phyloP scores from a whole-genome alignment of 2,888 invertebrate genomes.

The Caenorhabditis drosophilae region DNA sequence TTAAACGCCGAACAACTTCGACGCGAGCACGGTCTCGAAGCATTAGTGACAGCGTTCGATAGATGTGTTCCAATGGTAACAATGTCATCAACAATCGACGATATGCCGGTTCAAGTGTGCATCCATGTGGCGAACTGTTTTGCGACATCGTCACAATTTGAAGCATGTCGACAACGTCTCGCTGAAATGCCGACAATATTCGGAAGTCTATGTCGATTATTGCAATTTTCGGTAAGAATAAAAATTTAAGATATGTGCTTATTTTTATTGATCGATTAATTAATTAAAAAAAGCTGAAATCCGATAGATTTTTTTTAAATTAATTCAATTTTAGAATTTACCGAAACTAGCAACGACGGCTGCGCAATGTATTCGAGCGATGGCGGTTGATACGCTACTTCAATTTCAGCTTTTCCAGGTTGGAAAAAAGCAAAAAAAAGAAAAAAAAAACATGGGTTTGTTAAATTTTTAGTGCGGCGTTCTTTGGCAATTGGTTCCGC shows the following conservation, averaged over 20 bases:
- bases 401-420: conserved; percentile 82
- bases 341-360: conserved; percentile 84
- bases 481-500: conserved; percentile 87
- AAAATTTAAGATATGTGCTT: conserved; percentile 10
- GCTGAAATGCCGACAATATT: conserved; percentile 86
- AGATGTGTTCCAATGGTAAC: conserved; percentile 90
- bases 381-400: conserved; percentile 84
- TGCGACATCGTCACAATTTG: conserved; percentile 92
- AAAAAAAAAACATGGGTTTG: too few species aligned
- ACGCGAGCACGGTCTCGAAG: conserved; percentile 87
- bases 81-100: conserved; percentile 79
- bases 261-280: background rate
- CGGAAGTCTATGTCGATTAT: conserved; percentile 83
- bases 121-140: conserved; percentile 88
- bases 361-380: conserved; percentile 85
- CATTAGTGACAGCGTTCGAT: conserved; percentile 85
- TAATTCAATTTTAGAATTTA: conserved; percentile 76
- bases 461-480: too few species aligned
- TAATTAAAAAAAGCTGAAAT: background rate
- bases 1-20: conserved; percentile 96
- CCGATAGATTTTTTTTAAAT: conserved; percentile 5
- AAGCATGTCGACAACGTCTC: conserved; percentile 85
- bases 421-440: too few species aligned
- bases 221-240: conserved; percentile 80
- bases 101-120: conserved; percentile 83